These are phyloP conservation scores for Meteorus colon DNA, from an alignment of 2,888 invertebrate genomes.

Conservation along the genomic window DNA sequence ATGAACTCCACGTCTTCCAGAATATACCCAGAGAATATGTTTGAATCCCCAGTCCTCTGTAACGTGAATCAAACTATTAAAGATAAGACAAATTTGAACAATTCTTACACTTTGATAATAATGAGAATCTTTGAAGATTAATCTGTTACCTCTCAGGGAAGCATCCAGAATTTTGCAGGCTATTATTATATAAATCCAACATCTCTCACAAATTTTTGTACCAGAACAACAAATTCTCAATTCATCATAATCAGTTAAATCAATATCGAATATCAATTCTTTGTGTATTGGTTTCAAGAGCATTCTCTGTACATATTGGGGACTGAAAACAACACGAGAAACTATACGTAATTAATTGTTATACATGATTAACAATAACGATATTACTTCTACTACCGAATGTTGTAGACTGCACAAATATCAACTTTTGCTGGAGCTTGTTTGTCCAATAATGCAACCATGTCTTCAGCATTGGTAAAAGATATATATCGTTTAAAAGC, in stretches of 20 bases:
- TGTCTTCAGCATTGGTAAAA: slow-evolving; percentile 85
- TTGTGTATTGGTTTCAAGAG: slow-evolving; percentile 76
- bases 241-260: slow-evolving; percentile 99
- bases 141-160: slow-evolving; percentile 82
- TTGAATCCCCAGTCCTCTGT: slow-evolving; percentile 95
- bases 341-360: neutral
- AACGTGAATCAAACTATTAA: slow-evolving; percentile 5
- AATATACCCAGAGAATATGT: slow-evolving; percentile 97
- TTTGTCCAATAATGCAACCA: slow-evolving; percentile 86
- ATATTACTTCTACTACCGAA: slow-evolving; percentile 72
- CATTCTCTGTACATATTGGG: slow-evolving; percentile 27
- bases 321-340: neutral
- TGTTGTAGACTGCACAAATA: slow-evolving; percentile 92
- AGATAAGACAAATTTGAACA: slow-evolving; percentile 8
- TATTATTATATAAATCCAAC: slow-evolving; percentile 97
- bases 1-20: slow-evolving; percentile 98
- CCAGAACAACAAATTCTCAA: slow-evolving; percentile 93
- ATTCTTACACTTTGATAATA: neutral
- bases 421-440: slow-evolving; percentile 94
- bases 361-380: neutral
- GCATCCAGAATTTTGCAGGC: slow-evolving; percentile 93
- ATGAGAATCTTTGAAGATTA: neutral
- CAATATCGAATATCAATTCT: slow-evolving; percentile 99
- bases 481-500: slow-evolving; percentile 94
- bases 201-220: slow-evolving; percentile 92